Evolutionary conservation across 2,797 vertebrate species (phyloP), one percentile per base, ranked within the genome.

Genomic region (Spinus olivaceus): DNA sequence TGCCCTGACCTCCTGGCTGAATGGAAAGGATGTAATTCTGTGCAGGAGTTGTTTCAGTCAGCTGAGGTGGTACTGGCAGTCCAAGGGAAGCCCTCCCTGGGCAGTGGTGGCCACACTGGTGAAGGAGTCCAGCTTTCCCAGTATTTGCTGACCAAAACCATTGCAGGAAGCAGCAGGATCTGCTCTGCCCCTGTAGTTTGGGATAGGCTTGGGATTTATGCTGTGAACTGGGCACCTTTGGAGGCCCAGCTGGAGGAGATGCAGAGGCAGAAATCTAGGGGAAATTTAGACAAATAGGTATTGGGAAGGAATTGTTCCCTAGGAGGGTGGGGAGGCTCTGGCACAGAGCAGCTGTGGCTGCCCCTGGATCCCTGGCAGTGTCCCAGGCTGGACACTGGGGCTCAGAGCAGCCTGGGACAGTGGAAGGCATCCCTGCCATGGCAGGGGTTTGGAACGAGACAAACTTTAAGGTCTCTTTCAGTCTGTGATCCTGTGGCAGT

Each of bases 321-420:
- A 27, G 0, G 3, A 56, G 35, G 47, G 9, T 21, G 70, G 14
- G 4, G 0, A 70, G 21, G 17, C 6, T 4, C 25, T 85, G 71
- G n/a, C 5, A 37, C 50, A 50, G 8, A 64, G 27, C 35, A 37
- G 35, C 10, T 37, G 35, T 37, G 35, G 10, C 35, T 37, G 35
- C 35, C 35, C 35, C 35, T 37, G 35, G 35, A 37, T 37, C 69
- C 47, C 47, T 41, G 46, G 77, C 5, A 67, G 33, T 20, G 77
- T 0, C 77, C 59, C 0, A 19, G 65, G 83, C 0, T 47, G 71
- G 44, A 23, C 20, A 12, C 0, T 37, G 1, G 33, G 42, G 28
- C 5, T 39, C 16, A 14, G 71, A 51, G 15, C 53, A 51, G 37
- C 33, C 54, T 67, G 63, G 70, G 18, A 6, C 2, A 12, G 54